Percentiles rank a stretch among this genome's conserved stretches.
These are phyloP conservation scores for Penelope pileata DNA, from an alignment of 2,113 vertebrate genomes.

Conservation along the genomic window DNA sequence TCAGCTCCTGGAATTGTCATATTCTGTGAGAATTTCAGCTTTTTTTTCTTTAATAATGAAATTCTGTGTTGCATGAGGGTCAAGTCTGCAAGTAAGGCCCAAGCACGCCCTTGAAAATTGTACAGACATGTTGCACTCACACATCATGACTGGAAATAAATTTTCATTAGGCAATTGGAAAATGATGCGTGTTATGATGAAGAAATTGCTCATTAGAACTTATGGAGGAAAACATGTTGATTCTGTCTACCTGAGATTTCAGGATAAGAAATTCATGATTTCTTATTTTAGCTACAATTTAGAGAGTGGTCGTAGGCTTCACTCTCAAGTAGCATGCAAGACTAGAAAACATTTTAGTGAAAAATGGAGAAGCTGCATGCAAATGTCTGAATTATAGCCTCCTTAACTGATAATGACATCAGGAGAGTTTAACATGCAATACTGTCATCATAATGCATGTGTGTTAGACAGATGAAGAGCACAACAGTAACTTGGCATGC, in stretches of 20 bases:
- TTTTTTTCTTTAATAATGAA: background rate
- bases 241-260: background rate
- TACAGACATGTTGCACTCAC: background rate
- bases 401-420: slow-evolving; percentile 1
- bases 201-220: background rate
- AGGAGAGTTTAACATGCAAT: background rate
- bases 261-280: background rate
- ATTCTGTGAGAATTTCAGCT: background rate
- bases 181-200: fast-evolving
- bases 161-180: background rate
- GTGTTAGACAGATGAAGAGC: background rate
- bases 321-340: background rate
- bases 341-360: background rate
- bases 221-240: background rate
- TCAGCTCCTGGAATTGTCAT: background rate
- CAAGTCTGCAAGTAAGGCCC: background rate
- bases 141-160: background rate
- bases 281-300: background rate
- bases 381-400: background rate
- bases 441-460: background rate
- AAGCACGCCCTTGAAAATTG: background rate
- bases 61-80: background rate
- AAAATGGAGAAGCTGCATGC: background rate
- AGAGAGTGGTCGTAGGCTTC: background rate
- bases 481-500: background rate